Percentiles rank a stretch among this genome's conserved stretches.
Conservation (phyloP, 2,113 vertebrate species). For the Plestiodon gilberti region DNA sequence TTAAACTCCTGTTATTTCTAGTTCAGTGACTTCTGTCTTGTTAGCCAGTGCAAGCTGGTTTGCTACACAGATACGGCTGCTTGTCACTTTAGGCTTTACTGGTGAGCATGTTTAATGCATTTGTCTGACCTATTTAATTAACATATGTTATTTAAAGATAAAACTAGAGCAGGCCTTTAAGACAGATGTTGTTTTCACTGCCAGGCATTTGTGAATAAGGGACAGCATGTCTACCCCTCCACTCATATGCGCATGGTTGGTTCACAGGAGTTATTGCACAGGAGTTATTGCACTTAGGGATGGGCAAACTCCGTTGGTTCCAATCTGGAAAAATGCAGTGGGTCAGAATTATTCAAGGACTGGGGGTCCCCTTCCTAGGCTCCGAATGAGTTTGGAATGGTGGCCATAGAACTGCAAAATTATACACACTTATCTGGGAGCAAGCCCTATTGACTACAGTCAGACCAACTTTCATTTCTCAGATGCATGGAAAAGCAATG, state of each 20-base stretch:
- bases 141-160: not conserved
- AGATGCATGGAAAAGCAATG: no score
- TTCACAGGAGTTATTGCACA: not conserved
- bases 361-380: not conserved
- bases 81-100: not conserved
- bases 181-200: not conserved
- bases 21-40: not conserved
- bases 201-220: not conserved
- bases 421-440: no score
- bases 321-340: not conserved
- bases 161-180: not conserved
- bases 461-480: no score
- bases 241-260: not conserved
- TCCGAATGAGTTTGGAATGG: not conserved
- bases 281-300: not conserved
- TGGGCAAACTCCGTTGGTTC: not conserved
- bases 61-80: not conserved
- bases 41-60: not conserved
- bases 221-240: not conserved
- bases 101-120: not conserved
- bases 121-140: slow-evolving; percentile 22
- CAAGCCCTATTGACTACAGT: no score
- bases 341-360: not conserved
- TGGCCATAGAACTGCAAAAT: no score
- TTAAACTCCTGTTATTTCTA: not conserved